Percentiles rank a stretch among this genome's conserved stretches.
Conservation (phyloP, 2,113 vertebrate genomes). For the Heliornis fulica region DNA sequence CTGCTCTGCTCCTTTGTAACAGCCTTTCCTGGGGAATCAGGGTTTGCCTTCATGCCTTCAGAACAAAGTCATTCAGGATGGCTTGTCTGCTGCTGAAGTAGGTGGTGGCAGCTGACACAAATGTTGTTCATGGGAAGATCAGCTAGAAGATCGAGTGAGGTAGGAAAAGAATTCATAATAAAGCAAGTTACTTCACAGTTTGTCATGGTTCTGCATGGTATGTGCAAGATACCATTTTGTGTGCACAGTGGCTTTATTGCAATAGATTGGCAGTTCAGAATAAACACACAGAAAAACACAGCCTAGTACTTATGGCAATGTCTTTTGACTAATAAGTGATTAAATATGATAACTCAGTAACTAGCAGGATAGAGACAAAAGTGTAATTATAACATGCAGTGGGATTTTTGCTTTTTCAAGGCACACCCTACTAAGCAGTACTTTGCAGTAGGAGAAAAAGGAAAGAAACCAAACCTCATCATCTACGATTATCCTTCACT, state of each 20-base stretch:
- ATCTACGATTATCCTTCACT: conserved; percentile 89
- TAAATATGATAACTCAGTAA: not conserved
- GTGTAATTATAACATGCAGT: not conserved
- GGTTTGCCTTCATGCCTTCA: not conserved
- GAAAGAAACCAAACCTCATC: conserved; percentile 81
- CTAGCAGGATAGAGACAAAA: not conserved
- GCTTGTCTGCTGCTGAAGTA: not conserved
- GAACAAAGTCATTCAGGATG: not conserved
- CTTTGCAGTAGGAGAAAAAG: conserved; percentile 90
- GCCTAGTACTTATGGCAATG: not conserved
- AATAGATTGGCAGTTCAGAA: not conserved
- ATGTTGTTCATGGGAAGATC: not conserved
- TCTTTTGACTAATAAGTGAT: not conserved
- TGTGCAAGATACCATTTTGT: not conserved
- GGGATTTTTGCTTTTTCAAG: conserved; percentile 71
- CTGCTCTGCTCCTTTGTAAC: not conserved
- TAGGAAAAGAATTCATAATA: not conserved
- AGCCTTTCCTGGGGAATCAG: not conserved
- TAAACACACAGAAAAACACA: not conserved
- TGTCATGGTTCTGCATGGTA: not conserved
- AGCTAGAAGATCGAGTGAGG: not conserved
- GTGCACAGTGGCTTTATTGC: not conserved
- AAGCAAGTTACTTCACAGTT: not conserved
- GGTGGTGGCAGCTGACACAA: not conserved
- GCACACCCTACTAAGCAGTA: conserved; percentile 80